Base-by-base conservation (phyloP, 2,888 invertebrate genomes). In the Sussaba pulchella region DNA sequence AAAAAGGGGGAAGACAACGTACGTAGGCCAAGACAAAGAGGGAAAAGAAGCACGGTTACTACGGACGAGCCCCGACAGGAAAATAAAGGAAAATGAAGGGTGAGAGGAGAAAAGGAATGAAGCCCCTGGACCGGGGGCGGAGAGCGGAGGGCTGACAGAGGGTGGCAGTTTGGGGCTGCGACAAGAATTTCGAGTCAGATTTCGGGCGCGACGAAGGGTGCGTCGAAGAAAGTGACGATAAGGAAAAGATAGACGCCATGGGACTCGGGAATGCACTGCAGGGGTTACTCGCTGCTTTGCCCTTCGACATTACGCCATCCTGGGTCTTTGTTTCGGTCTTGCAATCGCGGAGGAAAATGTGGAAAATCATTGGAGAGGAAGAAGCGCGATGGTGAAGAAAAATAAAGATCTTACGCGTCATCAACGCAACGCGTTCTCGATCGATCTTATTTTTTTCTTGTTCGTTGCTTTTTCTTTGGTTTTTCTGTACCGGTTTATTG, bases 141-240 rank as follows among this genome's bases (percentile, higher is more conserved):
- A n/a, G n/a, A n/a, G n/a, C n/a, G n/a, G n/a, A n/a, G 69, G 64
- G 82, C 77, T 66, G 81, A 67, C 54, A 78, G 52, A 82, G 82
- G 82, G 81, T 76, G 82, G 83, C 50, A 82, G 78, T 78, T 83
- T 81, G 69, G 82, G 84, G 83, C 79, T 66, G 82, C 82, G 71
- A 82, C 72, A 72, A 83, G 84, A 86, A 87, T 89, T 87, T 85
- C 85, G 83, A 82, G 87, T 82, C 80, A 67, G 70, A 83, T 82
- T 76, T 74, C 82, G 31, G 10, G 47, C 63, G 50, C 9, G 72
- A 45, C 24, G 19, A 14, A 36, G 57, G n/a, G 59, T 57, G 57
- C 5, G 31, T 19, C 64, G 45, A 39, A 43, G 31, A 74, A 47
- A 39, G 71, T 9, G 41, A 26, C 19, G 31, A 39, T 21, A 14